phyloP scores from a whole-genome alignment of 2,113 vertebrate species.

The Dermatemys mawii region DNA sequence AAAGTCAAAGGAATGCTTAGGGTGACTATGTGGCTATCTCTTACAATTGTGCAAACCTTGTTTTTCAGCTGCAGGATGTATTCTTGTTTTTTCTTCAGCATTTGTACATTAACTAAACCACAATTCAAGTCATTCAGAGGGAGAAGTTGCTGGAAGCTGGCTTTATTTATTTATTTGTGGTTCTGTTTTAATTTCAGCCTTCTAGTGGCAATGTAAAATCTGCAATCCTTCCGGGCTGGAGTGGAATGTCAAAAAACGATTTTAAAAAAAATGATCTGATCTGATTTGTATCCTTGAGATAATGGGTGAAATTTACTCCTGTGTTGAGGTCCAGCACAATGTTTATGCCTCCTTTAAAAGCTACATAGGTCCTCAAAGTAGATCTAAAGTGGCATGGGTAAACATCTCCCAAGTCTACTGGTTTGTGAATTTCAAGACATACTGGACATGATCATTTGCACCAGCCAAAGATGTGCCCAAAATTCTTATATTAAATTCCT shows the following conservation, averaged over 20 bases:
- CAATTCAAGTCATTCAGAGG: slow-evolving; percentile 44
- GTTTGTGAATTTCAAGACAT: neutral
- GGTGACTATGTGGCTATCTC: slow-evolving; percentile 22
- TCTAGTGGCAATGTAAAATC: slow-evolving; percentile 48
- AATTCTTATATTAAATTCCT: neutral
- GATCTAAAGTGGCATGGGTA: neutral
- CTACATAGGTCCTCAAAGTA: neutral
- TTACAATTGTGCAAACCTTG: slow-evolving; percentile 34
- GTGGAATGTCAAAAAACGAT: slow-evolving; percentile 57
- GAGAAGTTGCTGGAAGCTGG: neutral
- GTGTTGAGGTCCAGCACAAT: neutral
- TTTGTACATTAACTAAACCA: slow-evolving; percentile 55
- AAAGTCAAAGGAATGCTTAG: slow-evolving; percentile 56
- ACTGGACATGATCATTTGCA: neutral
- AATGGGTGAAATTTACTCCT: neutral
- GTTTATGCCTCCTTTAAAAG: neutral
- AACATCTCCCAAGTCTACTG: neutral
- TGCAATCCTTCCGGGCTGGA: neutral
- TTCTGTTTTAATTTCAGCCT: slow-evolving; percentile 37
- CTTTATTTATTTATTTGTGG: neutral
- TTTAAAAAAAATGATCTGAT: neutral
- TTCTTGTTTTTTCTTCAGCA: neutral
- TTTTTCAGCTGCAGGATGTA: slow-evolving; percentile 56
- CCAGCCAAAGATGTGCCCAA: neutral
- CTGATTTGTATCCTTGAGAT: neutral